Evolutionary conservation across 2,888 invertebrate species (phyloP).

Genomic region (Sinhomidia bicolor): DNA sequence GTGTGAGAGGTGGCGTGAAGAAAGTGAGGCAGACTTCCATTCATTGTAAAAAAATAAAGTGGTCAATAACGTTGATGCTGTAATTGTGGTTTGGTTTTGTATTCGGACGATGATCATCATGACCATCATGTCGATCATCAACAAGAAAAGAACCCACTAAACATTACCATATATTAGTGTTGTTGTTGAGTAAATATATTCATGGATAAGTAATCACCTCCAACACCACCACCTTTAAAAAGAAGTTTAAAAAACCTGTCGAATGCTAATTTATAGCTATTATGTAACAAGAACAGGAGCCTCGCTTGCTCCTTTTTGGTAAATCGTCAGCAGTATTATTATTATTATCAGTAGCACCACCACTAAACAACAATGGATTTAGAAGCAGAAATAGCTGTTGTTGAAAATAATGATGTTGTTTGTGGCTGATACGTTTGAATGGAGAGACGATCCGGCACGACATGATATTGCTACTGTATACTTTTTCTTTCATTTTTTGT

Average conservation of each 20-base stretch:
- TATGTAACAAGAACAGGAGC: slow-evolving; percentile 38
- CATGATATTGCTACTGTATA: slow-evolving; percentile 30
- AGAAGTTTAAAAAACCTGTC: slow-evolving; percentile 61
- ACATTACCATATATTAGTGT: background rate
- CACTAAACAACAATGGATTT: slow-evolving; percentile 5
- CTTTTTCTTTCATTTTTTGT: background rate
- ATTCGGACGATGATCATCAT: too few relatives aligned
- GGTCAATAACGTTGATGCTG: slow-evolving; percentile 5
- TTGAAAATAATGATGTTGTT: slow-evolving; percentile 17
- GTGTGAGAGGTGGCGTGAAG: background rate
- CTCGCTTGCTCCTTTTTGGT: background rate
- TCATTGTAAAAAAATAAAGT: background rate
- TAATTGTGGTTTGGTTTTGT: too few relatives aligned
- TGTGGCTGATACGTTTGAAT: slow-evolving; percentile 23
- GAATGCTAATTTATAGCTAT: slow-evolving; percentile 69
- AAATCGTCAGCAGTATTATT: too few relatives aligned
- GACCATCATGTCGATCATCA: slow-evolving; percentile 14
- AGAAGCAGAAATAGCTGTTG: slow-evolving; percentile 1
- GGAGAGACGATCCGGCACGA: slow-evolving; percentile 33
- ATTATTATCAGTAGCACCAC: background rate
- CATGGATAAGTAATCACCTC: slow-evolving; percentile 22
- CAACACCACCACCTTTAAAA: background rate
- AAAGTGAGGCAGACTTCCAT: slow-evolving; percentile 9
- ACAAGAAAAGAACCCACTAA: background rate
- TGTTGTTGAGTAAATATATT: slow-evolving; percentile 7